Base-by-base conservation (phyloP, 2,888 invertebrate genomes). In the Hirtodrosophila confusa region DNA sequence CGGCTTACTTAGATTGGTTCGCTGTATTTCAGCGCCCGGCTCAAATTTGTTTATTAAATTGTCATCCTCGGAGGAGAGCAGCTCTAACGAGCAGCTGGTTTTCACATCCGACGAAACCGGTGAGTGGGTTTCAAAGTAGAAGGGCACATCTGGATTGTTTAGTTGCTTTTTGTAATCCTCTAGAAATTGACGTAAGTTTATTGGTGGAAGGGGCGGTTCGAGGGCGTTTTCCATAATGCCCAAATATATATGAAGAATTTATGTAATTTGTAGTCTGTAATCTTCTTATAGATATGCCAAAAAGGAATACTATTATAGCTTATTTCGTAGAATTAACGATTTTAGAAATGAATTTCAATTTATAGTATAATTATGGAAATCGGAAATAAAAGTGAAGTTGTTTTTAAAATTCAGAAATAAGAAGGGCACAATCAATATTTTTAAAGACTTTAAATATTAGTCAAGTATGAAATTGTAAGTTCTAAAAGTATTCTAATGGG, bases 201-300 rank as follows among this genome's bases (percentile, higher is more conserved):
- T 68, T 2, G 88, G 66, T 1, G 79, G 65, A 0, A 63, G 60
- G 45, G 78, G 74, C 5, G 66, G 35, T 23, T 82, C 67, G 2
- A 80, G 67, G 8, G 86, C 68, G 12, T 89, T 23, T 78, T 91
- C 90, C 91, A 91, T 91, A 8, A 1, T 69, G 45, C 43, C 62
- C 23, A 7, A 39, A 31, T 0, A 37, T 0, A 55, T 29, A 41
- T 2, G 8, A 11, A 4, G 7, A 51, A 5, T 11, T 41, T 7
- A 12, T 10, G 8, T 11, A 17, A 23, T 12, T 17, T 17, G 17
- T 17, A 2, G 17, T 5, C 11, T 4, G 17, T 2, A 17, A 17
- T 17, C 17, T 1, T 17, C 17, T 17, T 1, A 17, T 17, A 17
- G 17, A 17, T 17, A 17, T 17, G 17, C 17, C 17, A 17, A 17